Conservation (phyloP, 2,797 vertebrate species). For the Enoplosus armatus region DNA sequence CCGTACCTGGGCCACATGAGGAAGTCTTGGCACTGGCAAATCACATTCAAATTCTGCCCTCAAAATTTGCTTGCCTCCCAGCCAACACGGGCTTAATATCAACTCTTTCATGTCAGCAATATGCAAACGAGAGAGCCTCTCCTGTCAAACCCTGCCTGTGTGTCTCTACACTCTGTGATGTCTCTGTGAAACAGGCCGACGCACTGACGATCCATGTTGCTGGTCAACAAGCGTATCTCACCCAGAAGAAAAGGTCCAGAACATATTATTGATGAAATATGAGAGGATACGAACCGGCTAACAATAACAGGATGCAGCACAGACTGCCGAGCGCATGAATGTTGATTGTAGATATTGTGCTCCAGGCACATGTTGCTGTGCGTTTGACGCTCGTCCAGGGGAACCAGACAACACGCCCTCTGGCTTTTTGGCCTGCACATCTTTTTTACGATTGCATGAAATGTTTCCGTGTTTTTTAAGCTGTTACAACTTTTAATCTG, state of each 20-base stretch:
- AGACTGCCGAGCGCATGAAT: neutral
- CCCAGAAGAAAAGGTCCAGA: too few species aligned
- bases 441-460: too few species aligned
- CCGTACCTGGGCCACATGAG: conserved; percentile 83
- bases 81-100: conserved; percentile 83
- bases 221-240: neutral
- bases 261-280: neutral
- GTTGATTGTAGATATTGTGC: neutral
- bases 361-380: neutral
- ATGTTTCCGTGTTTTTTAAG: too few species aligned
- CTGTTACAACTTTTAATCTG: too few species aligned
- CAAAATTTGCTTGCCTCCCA: conserved; percentile 92
- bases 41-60: conserved; percentile 98
- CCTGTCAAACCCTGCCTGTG: conserved; percentile 32
- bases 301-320: neutral
- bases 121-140: conserved; percentile 89
- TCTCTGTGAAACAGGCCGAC: neutral
- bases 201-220: neutral
- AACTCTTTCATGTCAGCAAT: conserved; percentile 88
- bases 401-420: neutral
- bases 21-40: conserved; percentile 94
- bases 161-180: conserved; percentile 16
- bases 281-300: neutral
- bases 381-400: neutral
- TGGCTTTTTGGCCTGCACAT: neutral